Conservation (phyloP, 2,797 vertebrate genomes). For the Microchirus variegatus region DNA sequence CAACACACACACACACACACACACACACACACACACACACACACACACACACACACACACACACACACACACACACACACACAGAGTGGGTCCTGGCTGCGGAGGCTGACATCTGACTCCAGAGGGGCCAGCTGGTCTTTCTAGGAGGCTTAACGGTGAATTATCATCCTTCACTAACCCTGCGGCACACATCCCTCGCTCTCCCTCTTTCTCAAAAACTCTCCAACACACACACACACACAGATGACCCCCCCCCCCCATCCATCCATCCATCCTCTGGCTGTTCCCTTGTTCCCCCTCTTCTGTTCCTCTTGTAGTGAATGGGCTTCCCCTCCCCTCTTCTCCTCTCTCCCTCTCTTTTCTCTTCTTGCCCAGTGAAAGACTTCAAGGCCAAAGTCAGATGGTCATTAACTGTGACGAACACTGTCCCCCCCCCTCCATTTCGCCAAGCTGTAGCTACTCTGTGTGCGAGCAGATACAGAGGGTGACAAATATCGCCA, state of each 20-base stretch:
- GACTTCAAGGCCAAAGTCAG: slow-evolving; percentile 80
- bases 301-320: slow-evolving; percentile 59
- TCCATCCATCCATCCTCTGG: slow-evolving; percentile 57
- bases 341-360: slow-evolving; percentile 31
- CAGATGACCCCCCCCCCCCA: slow-evolving; percentile 12
- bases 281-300: slow-evolving; percentile 43
- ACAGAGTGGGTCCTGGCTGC: slow-evolving; percentile 68
- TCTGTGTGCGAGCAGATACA: slow-evolving; percentile 26
- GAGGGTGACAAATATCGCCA: neutral
- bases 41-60: slow-evolving; percentile 39
- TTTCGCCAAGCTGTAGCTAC: slow-evolving; percentile 30
- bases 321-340: slow-evolving; percentile 65
- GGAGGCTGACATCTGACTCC: slow-evolving; percentile 81
- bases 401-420: slow-evolving; percentile 74
- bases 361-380: slow-evolving; percentile 64
- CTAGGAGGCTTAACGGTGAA: slow-evolving; percentile 83
- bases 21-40: slow-evolving; percentile 29
- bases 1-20: slow-evolving; percentile 17
- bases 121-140: slow-evolving; percentile 83
- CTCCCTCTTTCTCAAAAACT: slow-evolving; percentile 62
- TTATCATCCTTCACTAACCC: slow-evolving; percentile 82
- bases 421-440: slow-evolving; percentile 32
- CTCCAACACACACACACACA: slow-evolving; percentile 38
- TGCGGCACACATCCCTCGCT: slow-evolving; percentile 71
- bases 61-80: slow-evolving; percentile 25